Evolutionary conservation across 2,888 invertebrate genomes (phyloP).

Genomic region (Dione vanillae): DNA sequence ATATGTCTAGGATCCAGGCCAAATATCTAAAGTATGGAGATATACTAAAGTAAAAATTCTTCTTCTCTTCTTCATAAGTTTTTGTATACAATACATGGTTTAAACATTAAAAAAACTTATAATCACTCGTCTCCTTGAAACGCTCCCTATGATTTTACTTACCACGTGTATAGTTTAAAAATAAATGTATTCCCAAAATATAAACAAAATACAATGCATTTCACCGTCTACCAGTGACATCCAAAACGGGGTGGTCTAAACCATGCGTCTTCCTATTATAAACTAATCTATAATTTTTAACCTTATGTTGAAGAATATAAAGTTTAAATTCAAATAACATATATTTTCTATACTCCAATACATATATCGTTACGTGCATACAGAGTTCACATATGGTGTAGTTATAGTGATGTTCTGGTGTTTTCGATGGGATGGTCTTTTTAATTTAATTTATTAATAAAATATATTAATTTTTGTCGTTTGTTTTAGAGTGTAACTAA

Average conservation of each 20-base stretch:
- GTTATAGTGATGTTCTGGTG: conserved; percentile 23
- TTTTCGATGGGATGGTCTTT: not conserved
- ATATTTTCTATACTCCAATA: conserved; percentile 1
- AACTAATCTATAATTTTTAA: not conserved
- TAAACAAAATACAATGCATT: conserved; percentile 7
- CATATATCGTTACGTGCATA: conserved; percentile 31
- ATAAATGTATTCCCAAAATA: conserved; percentile 2
- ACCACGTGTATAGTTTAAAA: not conserved
- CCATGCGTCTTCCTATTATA: conserved; percentile 9
- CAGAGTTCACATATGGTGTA: conserved; percentile 39
- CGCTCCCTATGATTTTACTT: not conserved
- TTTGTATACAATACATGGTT: too few relatives aligned
- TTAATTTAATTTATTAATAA: not conserved
- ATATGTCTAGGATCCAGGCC: too few relatives aligned
- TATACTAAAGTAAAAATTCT: too few relatives aligned
- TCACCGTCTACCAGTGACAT: conserved; percentile 35
- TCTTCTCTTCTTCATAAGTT: too few relatives aligned
- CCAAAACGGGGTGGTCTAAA: conserved; percentile 29
- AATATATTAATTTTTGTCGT: too few relatives aligned
- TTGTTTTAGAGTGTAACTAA: too few relatives aligned
- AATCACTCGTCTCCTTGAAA: not conserved
- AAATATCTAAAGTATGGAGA: too few relatives aligned
- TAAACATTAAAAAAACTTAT: too few relatives aligned
- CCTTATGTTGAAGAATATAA: not conserved
- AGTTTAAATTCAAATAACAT: conserved; percentile 8